Percentiles rank a stretch among this genome's conserved stretches.
Conservation (phyloP, 2,888 invertebrate genomes). For the Litoditis marina region DNA sequence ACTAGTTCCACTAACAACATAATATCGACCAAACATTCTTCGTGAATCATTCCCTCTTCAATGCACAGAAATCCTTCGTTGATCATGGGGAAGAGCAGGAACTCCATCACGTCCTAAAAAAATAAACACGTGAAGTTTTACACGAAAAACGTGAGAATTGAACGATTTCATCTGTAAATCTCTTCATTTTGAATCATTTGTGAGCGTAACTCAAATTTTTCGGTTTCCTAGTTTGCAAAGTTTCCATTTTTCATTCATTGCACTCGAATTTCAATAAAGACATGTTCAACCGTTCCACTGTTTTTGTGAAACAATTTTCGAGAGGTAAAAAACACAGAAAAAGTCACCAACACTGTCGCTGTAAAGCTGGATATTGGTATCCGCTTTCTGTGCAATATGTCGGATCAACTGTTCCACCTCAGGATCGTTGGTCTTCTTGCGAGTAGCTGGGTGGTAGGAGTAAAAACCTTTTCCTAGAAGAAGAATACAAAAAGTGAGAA, state of each 20-base stretch:
- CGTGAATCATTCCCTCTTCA: constrained; percentile 45
- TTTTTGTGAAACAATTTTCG: too few species aligned
- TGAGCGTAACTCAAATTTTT: too few species aligned
- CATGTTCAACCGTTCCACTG: too few species aligned
- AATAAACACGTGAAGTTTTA: not conserved
- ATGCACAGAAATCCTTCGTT: constrained; percentile 48
- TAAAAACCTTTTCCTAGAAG: constrained; percentile 46
- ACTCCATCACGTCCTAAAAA: constrained; percentile 41
- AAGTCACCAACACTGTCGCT: constrained; percentile 21
- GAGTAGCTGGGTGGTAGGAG: constrained; percentile 32
- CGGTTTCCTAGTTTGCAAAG: too few species aligned
- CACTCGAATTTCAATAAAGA: too few species aligned
- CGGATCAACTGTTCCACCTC: constrained; percentile 38
- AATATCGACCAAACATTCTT: constrained; percentile 42
- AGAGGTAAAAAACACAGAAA: too few species aligned
- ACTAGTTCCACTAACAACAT: constrained; percentile 42
- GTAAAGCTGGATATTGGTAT: constrained; percentile 5
- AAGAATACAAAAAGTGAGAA: not conserved
- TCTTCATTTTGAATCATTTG: too few species aligned
- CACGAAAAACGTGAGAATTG: not conserved
- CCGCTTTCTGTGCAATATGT: constrained; percentile 12
- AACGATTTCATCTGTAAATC: too few species aligned
- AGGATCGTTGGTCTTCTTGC: constrained; percentile 39
- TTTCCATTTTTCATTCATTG: too few species aligned
- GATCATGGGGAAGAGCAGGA: constrained; percentile 44